Conservation (phyloP, 2,888 invertebrate species). For the Stegophylla sp. region DNA sequence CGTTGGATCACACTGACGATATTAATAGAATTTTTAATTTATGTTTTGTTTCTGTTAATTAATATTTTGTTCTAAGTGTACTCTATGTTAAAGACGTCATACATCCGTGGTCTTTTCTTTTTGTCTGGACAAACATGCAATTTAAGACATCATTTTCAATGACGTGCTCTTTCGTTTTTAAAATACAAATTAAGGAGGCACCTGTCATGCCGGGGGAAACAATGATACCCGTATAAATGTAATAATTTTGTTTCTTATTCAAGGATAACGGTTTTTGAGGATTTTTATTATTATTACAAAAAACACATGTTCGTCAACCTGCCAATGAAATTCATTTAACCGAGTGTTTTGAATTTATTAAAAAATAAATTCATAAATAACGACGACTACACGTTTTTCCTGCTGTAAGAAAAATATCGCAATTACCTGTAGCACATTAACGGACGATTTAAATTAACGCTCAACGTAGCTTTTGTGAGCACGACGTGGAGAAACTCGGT, state of each 20-base stretch:
- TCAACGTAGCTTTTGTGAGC: not conserved
- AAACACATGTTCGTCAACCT: not conserved
- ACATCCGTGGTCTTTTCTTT: not conserved
- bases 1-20: no score
- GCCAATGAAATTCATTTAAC: not conserved
- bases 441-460: no score
- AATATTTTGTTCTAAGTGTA: not conserved
- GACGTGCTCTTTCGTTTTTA: constrained; percentile 41
- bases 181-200: constrained; percentile 50
- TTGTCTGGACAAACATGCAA: not conserved
- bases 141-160: constrained; percentile 27
- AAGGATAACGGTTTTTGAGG: constrained; percentile 10
- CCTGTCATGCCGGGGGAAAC: constrained; percentile 24
- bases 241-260: constrained; percentile 10
- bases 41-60: not conserved
- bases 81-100: not conserved
- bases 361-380: not conserved
- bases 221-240: not conserved
- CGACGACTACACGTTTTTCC: not conserved
- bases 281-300: constrained; percentile 5
- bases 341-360: constrained; percentile 10
- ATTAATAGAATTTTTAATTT: not conserved
- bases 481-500: not conserved
- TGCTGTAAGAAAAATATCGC: not conserved
- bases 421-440: not conserved